Evolutionary conservation across 2,113 vertebrate species (phyloP), one percentile per base, ranked within the genome.

Genomic region (Atherinomorus stipes): DNA sequence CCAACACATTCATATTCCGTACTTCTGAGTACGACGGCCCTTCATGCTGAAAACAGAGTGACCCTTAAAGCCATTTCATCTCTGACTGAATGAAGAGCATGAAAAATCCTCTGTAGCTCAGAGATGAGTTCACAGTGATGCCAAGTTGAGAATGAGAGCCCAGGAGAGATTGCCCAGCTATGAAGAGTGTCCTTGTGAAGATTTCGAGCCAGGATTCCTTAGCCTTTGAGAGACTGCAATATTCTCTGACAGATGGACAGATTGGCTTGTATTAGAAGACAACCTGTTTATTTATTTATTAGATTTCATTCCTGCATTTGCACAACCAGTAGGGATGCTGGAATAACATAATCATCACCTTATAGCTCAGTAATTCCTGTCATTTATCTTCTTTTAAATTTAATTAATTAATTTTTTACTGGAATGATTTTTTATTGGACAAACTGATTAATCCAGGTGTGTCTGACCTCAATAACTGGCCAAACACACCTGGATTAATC

Each of bases 51-150:
- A 83, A 86, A 79, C 84, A 77, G 64, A 9, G 51, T 83, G 88
- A 89, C 87, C 88, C 88, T 81, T 87, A 69, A 88, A 89, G 63
- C 71, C 78, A 77, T 89, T 82, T 84, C 87, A 84, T 90, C 76
- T 81, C 78, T 56, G 80, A 38, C 51, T 71, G 73, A 66, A 87
- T 26, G 83, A 79, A 62, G 56, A 78, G 80, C 13, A 59, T 44
- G 71, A 87, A 86, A 67, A 75, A 74, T 89, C 79, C 82, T 81
- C 82, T 83, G 89, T 59, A 83, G 87, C 76, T 80, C 71, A 80
- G 72, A 74, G 86, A 89, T 86, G 84, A 80, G 78, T 86, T 88
- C 69, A 73, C 65, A 64, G 65, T 42, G 72, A 61, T 73, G 80
- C 73, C 0, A 72, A 81, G 85, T 76, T 75, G 85, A 64, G 84